Base-by-base conservation (phyloP, 2,888 invertebrate species). In the Theretra japonica region DNA sequence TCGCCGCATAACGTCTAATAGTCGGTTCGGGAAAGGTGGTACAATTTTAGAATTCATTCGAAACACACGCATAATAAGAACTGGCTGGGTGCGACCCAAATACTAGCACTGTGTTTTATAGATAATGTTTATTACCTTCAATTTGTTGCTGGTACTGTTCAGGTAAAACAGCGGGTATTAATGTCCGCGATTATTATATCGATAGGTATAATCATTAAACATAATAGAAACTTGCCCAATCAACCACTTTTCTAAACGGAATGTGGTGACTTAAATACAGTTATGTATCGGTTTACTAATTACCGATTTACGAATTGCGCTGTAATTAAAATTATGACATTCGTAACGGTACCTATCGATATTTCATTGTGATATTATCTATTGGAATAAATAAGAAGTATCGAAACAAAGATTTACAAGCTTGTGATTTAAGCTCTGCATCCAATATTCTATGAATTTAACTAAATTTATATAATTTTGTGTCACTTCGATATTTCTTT, bases 21-120 rank as follows among this genome's bases (percentile, higher is more conserved):
- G 76, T 75, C 30, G 70, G 77, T 76, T 76, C 72, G 68, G 73
- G 70, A 71, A 75, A 77, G 75, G 79, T 74, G 76, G 76, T 76
- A 72, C 71, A 33, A 77, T 79, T 78, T 77, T 69, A 74, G 69
- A 75, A 73, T 71, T 74, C 70, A 65, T 65, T 65, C 23, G 41
- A 33, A 53, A 21, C 30, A 23, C 48, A 65, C 70, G 70, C 65
- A 70, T 68, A 25, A 25, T 74, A 71, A 72, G 72, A 72, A 74
- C 58, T 69, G 57, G 57, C 71, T 79, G 76, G 62, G 77, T 65
- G 78, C 73, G 80, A 80, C 68, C 69, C 60, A 65, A 80, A 80
- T 80, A 77, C 80, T 76, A 72, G 72, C 11, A 6, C 48, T 15
- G 19, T 70, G 41, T 71, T 41, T 53, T 23, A 30, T 68, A 57